Evolutionary conservation across 2,888 invertebrate genomes (phyloP), one percentile per base, ranked within the genome.

Genomic region (Oligia strigilis): DNA sequence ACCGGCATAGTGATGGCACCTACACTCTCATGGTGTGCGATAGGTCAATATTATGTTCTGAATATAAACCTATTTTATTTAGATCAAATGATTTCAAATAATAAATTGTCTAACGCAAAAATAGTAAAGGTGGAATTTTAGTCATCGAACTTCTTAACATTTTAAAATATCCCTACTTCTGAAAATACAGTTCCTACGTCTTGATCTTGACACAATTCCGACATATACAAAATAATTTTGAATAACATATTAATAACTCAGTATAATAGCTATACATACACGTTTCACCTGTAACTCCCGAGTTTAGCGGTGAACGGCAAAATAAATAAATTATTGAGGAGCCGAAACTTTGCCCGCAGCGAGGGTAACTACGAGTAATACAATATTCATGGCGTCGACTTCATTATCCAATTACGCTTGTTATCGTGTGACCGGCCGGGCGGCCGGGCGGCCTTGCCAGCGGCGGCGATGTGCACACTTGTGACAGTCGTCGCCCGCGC

Each of bases 381-480:
- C 85, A 88, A 88, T 88, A 90, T 90, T 87, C 90, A 87, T 85
- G 77, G 77, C 82, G 78, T 72, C 72, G 72, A 82, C 82, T 89
- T 90, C 89, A 87, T 89, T 87, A 89, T 84, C 83, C 90, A 90
- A 90, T 90, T 88, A 87, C 88, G 78, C 75, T 76, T 88, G 85
- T 87, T 87, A 85, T 77, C 75, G 78, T 72, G 66, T 70, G 46
- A 65, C 65, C 40, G 9, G 46, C 11, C 43, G 36, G 36, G 36
- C 3, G 36, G 36, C 36, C 36, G 8, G 8, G 46, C 46, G 46
- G 52, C 66, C 62, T 60, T 46, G 58, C 29, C 14, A 67, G 49
- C 49, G 49, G 49, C 49, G 49, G 49, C 72, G 85, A 77, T 85
- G 87, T 77, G 84, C 62, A 76, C 65, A 77, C 74, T 70, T 75